These are phyloP conservation scores for Grapholita molesta DNA, from an alignment of 1,140 invertebrate genomes.

Conservation along the genomic window DNA sequence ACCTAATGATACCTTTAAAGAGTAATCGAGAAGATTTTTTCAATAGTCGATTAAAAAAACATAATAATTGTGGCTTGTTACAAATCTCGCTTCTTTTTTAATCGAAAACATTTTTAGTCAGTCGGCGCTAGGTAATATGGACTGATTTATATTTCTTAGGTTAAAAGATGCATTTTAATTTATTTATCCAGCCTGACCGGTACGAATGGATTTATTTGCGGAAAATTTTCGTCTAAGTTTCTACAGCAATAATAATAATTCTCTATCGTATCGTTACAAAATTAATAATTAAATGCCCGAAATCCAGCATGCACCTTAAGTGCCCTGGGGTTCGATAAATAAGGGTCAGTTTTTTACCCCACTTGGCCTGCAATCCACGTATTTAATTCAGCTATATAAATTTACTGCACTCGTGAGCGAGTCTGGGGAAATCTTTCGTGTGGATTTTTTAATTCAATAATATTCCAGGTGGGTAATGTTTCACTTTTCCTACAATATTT, in stretches of 20 bases:
- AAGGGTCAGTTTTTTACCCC: conserved; percentile 40
- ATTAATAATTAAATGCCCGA: conserved; percentile 1
- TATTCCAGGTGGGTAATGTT: neutral
- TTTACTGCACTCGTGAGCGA: conserved; percentile 29
- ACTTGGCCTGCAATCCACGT: conserved; percentile 62
- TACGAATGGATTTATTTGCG: no score
- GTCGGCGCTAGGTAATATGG: no score
- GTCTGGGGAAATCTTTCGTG: conserved; percentile 6
- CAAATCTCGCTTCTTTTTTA: no score
- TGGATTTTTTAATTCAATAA: conserved; percentile 16
- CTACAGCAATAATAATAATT: neutral
- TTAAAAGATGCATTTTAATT: no score
- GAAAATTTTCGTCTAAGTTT: no score
- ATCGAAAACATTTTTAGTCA: no score
- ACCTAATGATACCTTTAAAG: no score
- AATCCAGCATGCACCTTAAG: neutral
- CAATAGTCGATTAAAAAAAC: no score
- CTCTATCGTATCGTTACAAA: neutral
- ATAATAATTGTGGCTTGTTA: no score
- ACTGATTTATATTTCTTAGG: no score
- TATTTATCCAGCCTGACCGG: no score
- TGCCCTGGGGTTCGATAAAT: conserved; percentile 38
- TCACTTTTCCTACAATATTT: neutral
- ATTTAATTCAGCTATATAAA: conserved; percentile 62
- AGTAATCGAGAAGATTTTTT: no score